phyloP scores from a whole-genome alignment of 2,888 invertebrate genomes.

The Geophilus truncorum region DNA sequence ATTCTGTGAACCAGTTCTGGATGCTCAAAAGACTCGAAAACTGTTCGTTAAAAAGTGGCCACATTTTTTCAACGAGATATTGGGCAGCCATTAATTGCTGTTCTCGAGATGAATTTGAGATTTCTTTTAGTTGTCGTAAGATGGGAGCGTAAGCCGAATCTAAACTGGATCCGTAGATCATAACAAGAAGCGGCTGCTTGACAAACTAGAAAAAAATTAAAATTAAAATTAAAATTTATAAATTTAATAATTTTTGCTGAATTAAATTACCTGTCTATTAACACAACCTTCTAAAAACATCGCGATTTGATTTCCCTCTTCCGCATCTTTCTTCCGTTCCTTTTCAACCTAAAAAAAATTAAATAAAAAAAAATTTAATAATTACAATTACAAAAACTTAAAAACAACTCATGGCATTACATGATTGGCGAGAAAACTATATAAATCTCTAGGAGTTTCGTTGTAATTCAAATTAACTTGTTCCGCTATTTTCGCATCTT shows the following conservation, averaged over 20 bases:
- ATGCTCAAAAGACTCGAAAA: slow-evolving; percentile 89
- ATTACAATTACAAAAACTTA: neutral
- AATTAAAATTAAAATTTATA: neutral
- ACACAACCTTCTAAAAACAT: slow-evolving; percentile 68
- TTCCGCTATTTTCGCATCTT: slow-evolving; percentile 81
- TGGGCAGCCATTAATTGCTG: slow-evolving; percentile 69
- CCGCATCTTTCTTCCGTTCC: slow-evolving; percentile 65
- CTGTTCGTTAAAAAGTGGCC: slow-evolving; percentile 80
- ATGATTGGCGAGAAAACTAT: slow-evolving; percentile 76
- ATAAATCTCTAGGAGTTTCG: slow-evolving; percentile 81
- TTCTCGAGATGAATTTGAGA: slow-evolving; percentile 65
- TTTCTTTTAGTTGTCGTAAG: slow-evolving; percentile 86
- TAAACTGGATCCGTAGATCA: slow-evolving; percentile 94
- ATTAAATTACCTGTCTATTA: neutral
- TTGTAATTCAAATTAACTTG: slow-evolving; percentile 83
- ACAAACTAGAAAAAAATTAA: slow-evolving; percentile 53
- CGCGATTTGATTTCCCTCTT: slow-evolving; percentile 62
- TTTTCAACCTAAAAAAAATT: slow-evolving; percentile 64
- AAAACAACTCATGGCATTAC: too few species aligned
- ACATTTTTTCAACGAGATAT: slow-evolving; percentile 67
- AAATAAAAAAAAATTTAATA: neutral
- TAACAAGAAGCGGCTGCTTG: slow-evolving; percentile 99
- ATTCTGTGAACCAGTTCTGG: slow-evolving; percentile 89
- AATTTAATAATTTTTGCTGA: too few species aligned
- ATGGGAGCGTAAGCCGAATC: slow-evolving; percentile 85